phyloP scores from a whole-genome alignment of 2,113 vertebrate species.

The Naja naja region DNA sequence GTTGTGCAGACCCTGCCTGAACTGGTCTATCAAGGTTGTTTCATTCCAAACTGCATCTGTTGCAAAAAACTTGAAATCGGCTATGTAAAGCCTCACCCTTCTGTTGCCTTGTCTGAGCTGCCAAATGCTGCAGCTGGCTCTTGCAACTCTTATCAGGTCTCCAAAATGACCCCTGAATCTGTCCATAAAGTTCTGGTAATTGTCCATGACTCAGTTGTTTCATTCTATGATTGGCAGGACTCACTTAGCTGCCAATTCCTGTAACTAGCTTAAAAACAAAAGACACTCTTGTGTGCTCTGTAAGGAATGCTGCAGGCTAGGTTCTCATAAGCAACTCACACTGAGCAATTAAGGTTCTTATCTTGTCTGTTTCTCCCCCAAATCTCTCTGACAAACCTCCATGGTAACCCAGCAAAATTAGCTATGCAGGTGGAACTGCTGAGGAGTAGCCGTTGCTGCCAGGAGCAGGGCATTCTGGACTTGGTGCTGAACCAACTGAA shows the following conservation, averaged over 20 bases:
- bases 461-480: too few species aligned
- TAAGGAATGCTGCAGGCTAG: not conserved
- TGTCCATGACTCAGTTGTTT: not conserved
- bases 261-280: not conserved
- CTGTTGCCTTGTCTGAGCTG: not conserved
- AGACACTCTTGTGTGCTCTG: not conserved
- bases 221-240: not conserved
- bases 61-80: not conserved
- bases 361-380: not conserved
- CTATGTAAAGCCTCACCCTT: not conserved
- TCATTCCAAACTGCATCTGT: not conserved
- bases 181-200: not conserved
- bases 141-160: not conserved
- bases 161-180: not conserved
- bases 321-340: not conserved
- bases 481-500: not conserved
- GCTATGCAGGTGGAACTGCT: not conserved
- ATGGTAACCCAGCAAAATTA: not conserved
- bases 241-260: not conserved
- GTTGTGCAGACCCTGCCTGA: not conserved
- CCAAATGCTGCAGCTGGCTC: not conserved
- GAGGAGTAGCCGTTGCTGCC: too few species aligned
- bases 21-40: not conserved
- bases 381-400: not conserved
- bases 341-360: not conserved